A percentile compares a stretch with the other conserved stretches of the same genome.
Conservation (phyloP, 1,140 invertebrate genomes). For the Drosophila ambigua region DNA sequence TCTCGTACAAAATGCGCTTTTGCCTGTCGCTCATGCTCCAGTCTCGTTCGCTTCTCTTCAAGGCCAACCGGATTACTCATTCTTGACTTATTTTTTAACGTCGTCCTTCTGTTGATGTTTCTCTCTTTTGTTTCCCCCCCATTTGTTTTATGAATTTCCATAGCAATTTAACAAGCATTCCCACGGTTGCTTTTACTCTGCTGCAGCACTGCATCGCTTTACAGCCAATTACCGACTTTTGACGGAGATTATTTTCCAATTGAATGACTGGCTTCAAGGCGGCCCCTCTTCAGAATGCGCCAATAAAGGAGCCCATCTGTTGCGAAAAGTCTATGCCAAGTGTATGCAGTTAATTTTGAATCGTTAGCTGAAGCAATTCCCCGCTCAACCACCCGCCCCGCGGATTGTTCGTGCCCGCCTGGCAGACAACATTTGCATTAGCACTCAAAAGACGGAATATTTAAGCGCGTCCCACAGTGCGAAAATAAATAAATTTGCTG, state of each 20-base stretch:
- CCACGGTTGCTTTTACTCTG: too few relatives aligned
- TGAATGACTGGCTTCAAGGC: constrained; percentile 11
- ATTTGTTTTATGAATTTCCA: too few relatives aligned
- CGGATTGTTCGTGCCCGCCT: constrained; percentile 28
- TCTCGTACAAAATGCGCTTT: too few relatives aligned
- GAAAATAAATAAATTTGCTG: constrained; percentile 81
- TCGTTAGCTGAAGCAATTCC: constrained; percentile 33
- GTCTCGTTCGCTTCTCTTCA: too few relatives aligned
- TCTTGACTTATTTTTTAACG: too few relatives aligned
- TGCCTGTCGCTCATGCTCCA: too few relatives aligned
- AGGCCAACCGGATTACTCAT: too few relatives aligned
- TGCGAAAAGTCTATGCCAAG: neutral
- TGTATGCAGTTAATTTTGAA: constrained; percentile 19
- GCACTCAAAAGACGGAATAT: constrained; percentile 75
- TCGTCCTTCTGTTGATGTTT: too few relatives aligned
- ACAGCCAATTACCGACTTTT: constrained; percentile 21
- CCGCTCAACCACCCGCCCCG: constrained; percentile 1
- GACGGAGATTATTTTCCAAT: neutral
- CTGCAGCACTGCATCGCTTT: neutral
- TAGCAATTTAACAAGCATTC: too few relatives aligned
- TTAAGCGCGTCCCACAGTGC: constrained; percentile 74
- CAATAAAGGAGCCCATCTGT: neutral
- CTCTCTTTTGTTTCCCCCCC: too few relatives aligned
- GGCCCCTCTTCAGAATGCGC: too few relatives aligned
- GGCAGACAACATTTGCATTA: constrained; percentile 70